Evolutionary conservation across 2,113 vertebrate species (phyloP).

Genomic region (Thermophis baileyi): DNA sequence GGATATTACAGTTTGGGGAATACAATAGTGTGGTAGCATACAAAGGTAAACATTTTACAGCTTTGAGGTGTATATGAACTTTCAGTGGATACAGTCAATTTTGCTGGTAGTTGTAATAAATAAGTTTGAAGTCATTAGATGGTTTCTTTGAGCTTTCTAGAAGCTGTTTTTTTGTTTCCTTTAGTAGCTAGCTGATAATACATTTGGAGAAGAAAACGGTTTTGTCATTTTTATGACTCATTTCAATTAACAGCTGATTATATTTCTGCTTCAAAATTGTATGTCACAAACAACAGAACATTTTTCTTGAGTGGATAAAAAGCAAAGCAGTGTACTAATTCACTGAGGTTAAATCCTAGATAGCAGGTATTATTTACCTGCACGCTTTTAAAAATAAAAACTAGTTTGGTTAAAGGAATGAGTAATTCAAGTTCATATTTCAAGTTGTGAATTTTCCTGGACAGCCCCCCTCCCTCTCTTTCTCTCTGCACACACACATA

Average conservation of each 20-base stretch:
- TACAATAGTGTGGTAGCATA: not conserved
- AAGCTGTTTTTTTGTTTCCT: not conserved
- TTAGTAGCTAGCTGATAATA: not conserved
- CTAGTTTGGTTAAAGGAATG: not conserved
- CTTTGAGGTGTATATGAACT: not conserved
- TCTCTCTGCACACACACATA: too few relatives aligned
- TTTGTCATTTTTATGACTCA: not conserved
- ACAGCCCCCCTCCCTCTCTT: not conserved
- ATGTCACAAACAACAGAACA: not conserved
- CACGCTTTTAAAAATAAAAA: not conserved
- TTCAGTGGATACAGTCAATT: not conserved
- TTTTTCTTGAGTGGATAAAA: not conserved
- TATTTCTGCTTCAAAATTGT: constrained; percentile 6
- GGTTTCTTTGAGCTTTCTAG: not conserved
- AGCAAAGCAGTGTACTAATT: not conserved
- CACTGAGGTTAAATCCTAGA: not conserved
- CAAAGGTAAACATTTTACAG: not conserved
- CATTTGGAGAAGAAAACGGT: not conserved
- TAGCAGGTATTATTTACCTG: not conserved
- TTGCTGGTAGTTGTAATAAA: not conserved
- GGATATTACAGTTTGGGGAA: not conserved
- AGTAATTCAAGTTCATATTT: not conserved
- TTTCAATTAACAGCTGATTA: constrained; percentile 4
- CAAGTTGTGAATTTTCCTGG: not conserved
- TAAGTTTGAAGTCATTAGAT: not conserved